phyloP scores from a whole-genome alignment of 2,888 invertebrate genomes.

The Pardosa pseudoannulata region DNA sequence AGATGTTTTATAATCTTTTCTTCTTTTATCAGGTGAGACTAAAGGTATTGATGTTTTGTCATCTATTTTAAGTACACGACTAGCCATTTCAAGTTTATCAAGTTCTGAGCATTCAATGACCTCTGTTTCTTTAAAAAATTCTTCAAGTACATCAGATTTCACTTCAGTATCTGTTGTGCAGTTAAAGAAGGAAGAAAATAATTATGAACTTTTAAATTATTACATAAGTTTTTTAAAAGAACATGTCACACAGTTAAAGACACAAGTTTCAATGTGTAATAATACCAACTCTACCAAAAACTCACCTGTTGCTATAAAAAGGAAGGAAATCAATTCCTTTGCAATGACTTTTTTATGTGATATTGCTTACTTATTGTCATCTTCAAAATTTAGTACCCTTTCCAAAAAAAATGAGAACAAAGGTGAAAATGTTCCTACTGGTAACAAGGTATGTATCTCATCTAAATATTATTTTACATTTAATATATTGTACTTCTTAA shows the following conservation, averaged over 20 bases:
- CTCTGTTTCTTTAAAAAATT: not conserved
- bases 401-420: not conserved
- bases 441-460: not conserved
- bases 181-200: conserved; percentile 26
- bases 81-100: not conserved
- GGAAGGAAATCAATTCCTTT: conserved; percentile 12
- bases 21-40: conserved; percentile 37
- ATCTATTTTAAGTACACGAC: conserved; percentile 36
- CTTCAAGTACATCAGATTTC: not conserved
- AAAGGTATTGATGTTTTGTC: conserved; percentile 36
- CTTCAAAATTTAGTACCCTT: not conserved
- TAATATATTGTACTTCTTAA: too few species aligned
- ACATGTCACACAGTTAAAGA: conserved; percentile 24
- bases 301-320: conserved; percentile 19
- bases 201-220: conserved; percentile 40
- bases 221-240: conserved; percentile 19
- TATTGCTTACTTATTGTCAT: conserved; percentile 30
- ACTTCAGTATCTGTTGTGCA: conserved; percentile 43
- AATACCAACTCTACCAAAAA: not conserved
- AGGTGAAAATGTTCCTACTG: not conserved
- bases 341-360: conserved; percentile 37
- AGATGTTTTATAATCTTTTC: too few species aligned
- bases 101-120: not conserved
- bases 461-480: too few species aligned
- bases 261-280: not conserved